A percentile compares a stretch with the other conserved stretches of the same genome.
These are phyloP conservation scores for Sebastes iracundus DNA, from an alignment of 2,797 vertebrate species.

Conservation along the genomic window DNA sequence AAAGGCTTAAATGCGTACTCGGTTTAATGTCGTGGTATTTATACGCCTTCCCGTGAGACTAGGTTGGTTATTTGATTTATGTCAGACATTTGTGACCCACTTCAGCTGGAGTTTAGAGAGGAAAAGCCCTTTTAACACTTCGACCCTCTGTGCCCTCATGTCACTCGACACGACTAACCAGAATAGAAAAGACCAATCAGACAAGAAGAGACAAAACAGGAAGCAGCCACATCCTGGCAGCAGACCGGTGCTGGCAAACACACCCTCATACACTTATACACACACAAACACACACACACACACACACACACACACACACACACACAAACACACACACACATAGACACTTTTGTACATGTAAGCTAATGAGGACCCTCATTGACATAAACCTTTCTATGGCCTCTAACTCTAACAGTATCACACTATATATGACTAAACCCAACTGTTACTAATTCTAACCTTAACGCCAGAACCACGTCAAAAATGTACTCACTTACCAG, in stretches of 20 bases:
- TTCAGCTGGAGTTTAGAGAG: not conserved
- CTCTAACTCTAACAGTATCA: not conserved
- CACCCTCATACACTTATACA: not conserved
- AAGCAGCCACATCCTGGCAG: constrained; percentile 55
- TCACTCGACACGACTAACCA: constrained; percentile 24
- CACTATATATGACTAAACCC: not conserved
- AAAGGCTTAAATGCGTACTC: no score
- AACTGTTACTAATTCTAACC: not conserved
- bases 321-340: not conserved
- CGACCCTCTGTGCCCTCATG: not conserved
- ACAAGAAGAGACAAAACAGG: constrained; percentile 57
- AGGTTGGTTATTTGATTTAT: not conserved
- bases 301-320: not conserved
- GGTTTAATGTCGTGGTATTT: no score
- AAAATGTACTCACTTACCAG: not conserved
- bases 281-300: not conserved
- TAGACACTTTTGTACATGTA: not conserved
- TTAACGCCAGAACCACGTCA: not conserved
- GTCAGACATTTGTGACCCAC: not conserved
- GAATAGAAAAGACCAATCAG: constrained; percentile 57
- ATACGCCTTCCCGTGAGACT: no score
- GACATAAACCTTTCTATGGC: not conserved
- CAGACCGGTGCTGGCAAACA: not conserved
- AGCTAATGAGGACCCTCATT: not conserved
- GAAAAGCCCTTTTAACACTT: not conserved